Evolutionary conservation across 1,140 invertebrate species (phyloP).

Genomic region (Euschistus heros): DNA sequence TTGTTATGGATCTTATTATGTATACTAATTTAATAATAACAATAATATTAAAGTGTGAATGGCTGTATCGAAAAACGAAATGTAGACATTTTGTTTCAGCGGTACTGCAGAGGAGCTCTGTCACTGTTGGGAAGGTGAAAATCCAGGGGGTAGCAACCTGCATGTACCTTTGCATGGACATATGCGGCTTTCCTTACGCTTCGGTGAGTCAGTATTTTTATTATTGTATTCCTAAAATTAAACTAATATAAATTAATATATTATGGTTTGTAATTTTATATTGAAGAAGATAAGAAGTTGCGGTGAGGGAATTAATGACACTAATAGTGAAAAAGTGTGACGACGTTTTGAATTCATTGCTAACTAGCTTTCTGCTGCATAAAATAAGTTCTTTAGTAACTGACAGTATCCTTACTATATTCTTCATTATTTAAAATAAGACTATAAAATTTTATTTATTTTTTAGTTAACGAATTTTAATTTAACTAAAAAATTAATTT

Average conservation of each 20-base stretch:
- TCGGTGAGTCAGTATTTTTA: conserved; percentile 53
- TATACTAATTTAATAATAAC: conserved; percentile 4
- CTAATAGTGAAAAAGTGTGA: too few relatives aligned
- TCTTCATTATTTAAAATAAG: not conserved
- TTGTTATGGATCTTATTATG: too few relatives aligned
- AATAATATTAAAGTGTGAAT: not conserved
- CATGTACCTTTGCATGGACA: conserved; percentile 74
- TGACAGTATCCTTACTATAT: not conserved
- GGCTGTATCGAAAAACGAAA: not conserved
- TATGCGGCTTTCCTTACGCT: conserved; percentile 68
- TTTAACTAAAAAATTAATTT: too few relatives aligned
- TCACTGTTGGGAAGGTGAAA: conserved; percentile 63
- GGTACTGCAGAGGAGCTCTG: conserved; percentile 66
- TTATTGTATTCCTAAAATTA: not conserved
- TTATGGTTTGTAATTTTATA: too few relatives aligned
- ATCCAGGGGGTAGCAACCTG: conserved; percentile 73
- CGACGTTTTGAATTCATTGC: too few relatives aligned
- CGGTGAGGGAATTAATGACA: too few relatives aligned
- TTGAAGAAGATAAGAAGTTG: too few relatives aligned
- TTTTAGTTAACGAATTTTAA: too few relatives aligned
- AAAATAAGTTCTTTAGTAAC: too few relatives aligned
- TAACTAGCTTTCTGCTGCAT: too few relatives aligned
- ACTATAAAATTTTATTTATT: not conserved
- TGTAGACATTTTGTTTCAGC: conserved; percentile 49
- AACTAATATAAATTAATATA: too few relatives aligned